Evolutionary conservation across 2,113 vertebrate genomes (phyloP), one percentile per base, ranked within the genome.

Genomic region (Lota lota): DNA sequence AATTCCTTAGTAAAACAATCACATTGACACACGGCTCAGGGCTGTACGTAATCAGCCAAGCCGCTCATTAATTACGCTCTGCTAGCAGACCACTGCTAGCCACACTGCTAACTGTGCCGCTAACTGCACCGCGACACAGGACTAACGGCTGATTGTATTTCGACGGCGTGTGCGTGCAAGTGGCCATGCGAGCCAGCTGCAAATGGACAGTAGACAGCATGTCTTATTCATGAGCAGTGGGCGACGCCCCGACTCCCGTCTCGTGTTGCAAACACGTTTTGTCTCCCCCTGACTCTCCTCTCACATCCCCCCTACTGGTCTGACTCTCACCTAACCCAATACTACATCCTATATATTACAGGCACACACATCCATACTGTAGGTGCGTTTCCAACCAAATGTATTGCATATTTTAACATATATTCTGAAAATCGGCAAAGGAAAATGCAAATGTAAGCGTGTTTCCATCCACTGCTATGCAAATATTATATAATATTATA

Each of bases 201-300:
- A 88, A 90, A 89, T 84, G 87, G 88, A 83, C 88, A 87, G 77
- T 72, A 68, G 79, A 69, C 47, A 40, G 78, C 78, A 91, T 92
- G 88, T 82, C 85, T 91, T 90, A 92, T 92, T 92, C 89, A 92
- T 91, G 87, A 90, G 85, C 68, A 69, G 69, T 61, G 84, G 78
- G 75, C 66, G 68, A 69, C 22, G 83, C 18, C 58, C 59, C 70
- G 75, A 80, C 79, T 77, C 77, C 79, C 58, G 6, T 2, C 19
- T 19, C 58, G 79, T 82, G 87, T 85, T 83, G 82, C 76, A 84
- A 79, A 80, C 77, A 85, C 76, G 82, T 76, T 85, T 75, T 65
- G 69, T 50, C 11, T 11, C 36, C 36, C 36, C 36, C 80, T 63
- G 66, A 51, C 80, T 80, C 59, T 69, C 65, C 64, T 76, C 61